Evolutionary conservation across 1,140 invertebrate species (phyloP), one percentile per base, ranked within the genome.

Genomic region (Gerris buenoi): DNA sequence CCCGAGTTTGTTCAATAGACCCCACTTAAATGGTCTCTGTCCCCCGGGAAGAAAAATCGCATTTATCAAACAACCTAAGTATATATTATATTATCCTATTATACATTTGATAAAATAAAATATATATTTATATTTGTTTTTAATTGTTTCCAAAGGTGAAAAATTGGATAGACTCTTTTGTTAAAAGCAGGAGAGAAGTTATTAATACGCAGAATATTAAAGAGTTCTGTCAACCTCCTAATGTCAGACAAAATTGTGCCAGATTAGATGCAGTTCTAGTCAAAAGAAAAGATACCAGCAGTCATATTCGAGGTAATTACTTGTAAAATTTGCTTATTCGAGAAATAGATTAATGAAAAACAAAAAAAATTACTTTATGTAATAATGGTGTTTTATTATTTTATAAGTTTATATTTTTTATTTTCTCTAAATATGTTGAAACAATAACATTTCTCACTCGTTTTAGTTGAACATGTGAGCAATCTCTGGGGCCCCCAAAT

Each of bases 381-480:
- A n/a, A n/a, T n/a, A n/a, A n/a, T n/a, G n/a, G n/a, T n/a, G n/a
- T n/a, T n/a, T n/a, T n/a, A n/a, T n/a, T n/a, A n/a, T n/a, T n/a
- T n/a, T n/a, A n/a, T n/a, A n/a, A n/a, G n/a, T n/a, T n/a, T n/a
- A n/a, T n/a, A n/a, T n/a, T n/a, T n/a, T n/a, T 13, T 14, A n/a
- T n/a, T n/a, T n/a, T n/a, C n/a, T n/a, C n/a, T n/a, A n/a, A n/a
- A n/a, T n/a, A n/a, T n/a, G n/a, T n/a, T n/a, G n/a, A n/a, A n/a
- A n/a, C n/a, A n/a, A n/a, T n/a, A n/a, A n/a, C n/a, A n/a, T n/a
- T 13, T 56, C 13, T 56, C 46, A 13, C 46, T 56, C 13, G 13
- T 56, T 61, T 61, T 22, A 61, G 59, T 61, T 61, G 59, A 61
- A 61, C 59, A 61, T 61, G 59, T 61, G 3, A 61, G 59, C 22